Percentiles rank a stretch among this genome's conserved stretches.
These are phyloP conservation scores for Carassius carassius DNA, from an alignment of 2,113 vertebrate species.

Conservation along the genomic window DNA sequence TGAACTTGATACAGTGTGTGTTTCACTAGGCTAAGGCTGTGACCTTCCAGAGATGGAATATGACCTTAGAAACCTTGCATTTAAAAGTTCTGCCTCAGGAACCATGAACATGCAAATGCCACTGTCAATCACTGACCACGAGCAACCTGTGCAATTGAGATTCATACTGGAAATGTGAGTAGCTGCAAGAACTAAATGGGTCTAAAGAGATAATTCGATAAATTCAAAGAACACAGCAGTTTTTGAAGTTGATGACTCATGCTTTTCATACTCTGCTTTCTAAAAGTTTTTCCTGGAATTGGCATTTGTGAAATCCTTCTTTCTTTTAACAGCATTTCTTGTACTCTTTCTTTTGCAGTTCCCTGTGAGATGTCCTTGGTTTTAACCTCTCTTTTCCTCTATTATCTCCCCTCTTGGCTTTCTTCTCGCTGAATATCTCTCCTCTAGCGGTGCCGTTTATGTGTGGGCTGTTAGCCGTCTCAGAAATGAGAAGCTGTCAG, in stretches of 20 bases:
- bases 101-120: background rate
- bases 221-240: slow-evolving; percentile 59
- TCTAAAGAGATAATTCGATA: background rate
- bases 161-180: background rate
- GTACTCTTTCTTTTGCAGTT: slow-evolving; percentile 31
- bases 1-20: background rate
- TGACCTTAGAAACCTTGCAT: background rate
- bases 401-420: background rate
- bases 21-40: background rate
- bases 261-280: slow-evolving; percentile 3
- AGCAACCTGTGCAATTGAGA: background rate
- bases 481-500: slow-evolving; percentile 50
- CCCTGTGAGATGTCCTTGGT: slow-evolving; percentile 53
- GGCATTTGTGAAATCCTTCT: background rate
- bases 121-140: background rate
- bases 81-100: slow-evolving; percentile 59
- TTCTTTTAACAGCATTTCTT: slow-evolving; percentile 23
- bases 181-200: background rate
- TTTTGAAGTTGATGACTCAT: slow-evolving; percentile 44
- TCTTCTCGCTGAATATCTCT: slow-evolving; percentile 59
- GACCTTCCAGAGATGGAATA: background rate
- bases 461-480: slow-evolving; percentile 36
- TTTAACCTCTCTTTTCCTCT: slow-evolving; percentile 43
- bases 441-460: slow-evolving; percentile 2
- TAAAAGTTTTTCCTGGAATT: slow-evolving; percentile 1